Evolutionary conservation across 2,113 vertebrate species (phyloP), one percentile per base, ranked within the genome.

Genomic region (Myiagra hebetior): DNA sequence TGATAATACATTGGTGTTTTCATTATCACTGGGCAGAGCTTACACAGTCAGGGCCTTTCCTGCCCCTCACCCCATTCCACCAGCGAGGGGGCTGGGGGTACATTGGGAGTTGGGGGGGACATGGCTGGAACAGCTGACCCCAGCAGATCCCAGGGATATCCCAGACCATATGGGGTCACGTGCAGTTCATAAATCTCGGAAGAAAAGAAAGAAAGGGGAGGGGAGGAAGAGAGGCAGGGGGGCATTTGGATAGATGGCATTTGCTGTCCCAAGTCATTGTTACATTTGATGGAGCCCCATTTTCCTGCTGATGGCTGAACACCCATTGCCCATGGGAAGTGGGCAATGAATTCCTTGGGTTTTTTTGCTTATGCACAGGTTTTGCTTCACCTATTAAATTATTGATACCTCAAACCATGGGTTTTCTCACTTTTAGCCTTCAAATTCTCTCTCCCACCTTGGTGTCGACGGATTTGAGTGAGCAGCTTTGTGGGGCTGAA

Each of bases 111-210:
- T 28, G 60, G 15, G 21, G 47, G n/a, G 21, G 13, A 33, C 68
- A 49, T 22, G 62, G 35, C 30, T 30, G 53, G 67, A 57, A 18
- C 46, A 85, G 52, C 24, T 53, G 30, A 13, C 2, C 39, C 59
- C 47, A 53, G 1, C 5, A 11, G 17, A 35, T 6, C 47, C 53
- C 37, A 49, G 47, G 55, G 60, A 30, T 28, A n/a, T 31, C 47
- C 47, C 68, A 37, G 31, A 13, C 1, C 47, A 5, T 2, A 21
- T 0, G 0, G 19, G 27, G 20, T 28, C 41, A 24, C 18, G 22
- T 12, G 37, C 15, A 47, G 22, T 7, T 33, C 44, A 20, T 4
- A 33, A 55, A 44, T 31, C 26, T 18, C 35, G 47, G 26, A 15
- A 19, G 16, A 37, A 22, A 62, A 74, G 16, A 44, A 78, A 16